phyloP scores from a whole-genome alignment of 2,797 vertebrate species.

The Prionace glauca region DNA sequence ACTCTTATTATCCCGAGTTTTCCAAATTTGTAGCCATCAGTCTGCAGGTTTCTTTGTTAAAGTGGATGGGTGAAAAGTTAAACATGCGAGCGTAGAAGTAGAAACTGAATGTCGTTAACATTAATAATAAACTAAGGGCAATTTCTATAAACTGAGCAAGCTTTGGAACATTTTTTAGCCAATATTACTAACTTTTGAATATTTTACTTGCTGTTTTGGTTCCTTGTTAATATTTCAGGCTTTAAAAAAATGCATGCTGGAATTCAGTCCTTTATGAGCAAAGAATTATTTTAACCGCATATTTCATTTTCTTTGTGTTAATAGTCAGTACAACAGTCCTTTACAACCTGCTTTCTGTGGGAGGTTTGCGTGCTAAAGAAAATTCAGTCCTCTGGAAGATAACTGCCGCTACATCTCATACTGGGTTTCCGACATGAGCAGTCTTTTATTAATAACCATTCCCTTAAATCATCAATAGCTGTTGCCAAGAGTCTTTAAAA shows the following conservation, averaged over 20 bases:
- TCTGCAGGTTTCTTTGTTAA: background rate
- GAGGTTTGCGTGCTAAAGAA: background rate
- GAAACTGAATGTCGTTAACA: background rate
- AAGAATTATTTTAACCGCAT: background rate
- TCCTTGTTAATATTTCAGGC: background rate
- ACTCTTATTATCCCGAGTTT: background rate
- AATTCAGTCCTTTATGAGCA: background rate
- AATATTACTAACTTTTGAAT: background rate
- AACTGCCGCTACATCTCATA: background rate
- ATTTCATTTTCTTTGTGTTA: background rate
- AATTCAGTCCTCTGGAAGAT: background rate
- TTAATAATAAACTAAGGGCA: background rate
- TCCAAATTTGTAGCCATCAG: background rate
- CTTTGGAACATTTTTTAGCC: background rate
- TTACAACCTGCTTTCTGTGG: background rate
- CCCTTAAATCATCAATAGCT: background rate
- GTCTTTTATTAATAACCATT: background rate
- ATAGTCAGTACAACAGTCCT: background rate
- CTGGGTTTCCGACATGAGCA: background rate
- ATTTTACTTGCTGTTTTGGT: background rate
- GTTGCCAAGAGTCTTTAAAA: slow-evolving; percentile 32
- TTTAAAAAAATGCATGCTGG: background rate
- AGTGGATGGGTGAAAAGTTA: background rate
- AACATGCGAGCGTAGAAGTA: background rate
- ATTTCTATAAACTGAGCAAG: background rate